These are phyloP conservation scores for Eurypyga helias DNA, from an alignment of 2,113 vertebrate genomes.

Conservation along the genomic window DNA sequence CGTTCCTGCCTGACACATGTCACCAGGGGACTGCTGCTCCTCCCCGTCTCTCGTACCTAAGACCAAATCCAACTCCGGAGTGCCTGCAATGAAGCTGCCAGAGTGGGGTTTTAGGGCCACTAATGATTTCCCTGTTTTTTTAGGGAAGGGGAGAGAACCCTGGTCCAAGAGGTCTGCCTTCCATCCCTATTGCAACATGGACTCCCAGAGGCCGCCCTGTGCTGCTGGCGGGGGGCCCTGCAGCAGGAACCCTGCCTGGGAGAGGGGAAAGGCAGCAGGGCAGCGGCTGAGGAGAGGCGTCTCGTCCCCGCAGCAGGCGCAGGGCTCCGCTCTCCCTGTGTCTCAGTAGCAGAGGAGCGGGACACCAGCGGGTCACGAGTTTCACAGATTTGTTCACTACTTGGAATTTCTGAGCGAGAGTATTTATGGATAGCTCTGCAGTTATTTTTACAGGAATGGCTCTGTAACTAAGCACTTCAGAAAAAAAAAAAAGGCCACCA, in stretches of 20 bases:
- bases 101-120: background rate
- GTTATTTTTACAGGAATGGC: conserved; percentile 36
- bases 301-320: background rate
- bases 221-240: background rate
- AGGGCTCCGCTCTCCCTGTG: background rate
- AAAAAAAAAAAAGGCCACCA: conserved; percentile 12
- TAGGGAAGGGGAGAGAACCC: rapidly evolving
- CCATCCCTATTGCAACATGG: rapidly evolving
- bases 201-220: rapidly evolving
- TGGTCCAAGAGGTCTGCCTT: background rate
- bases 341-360: background rate
- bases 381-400: conserved; percentile 40
- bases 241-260: rapidly evolving
- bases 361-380: conserved; percentile 36
- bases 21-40: conserved; percentile 16
- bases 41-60: background rate
- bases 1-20: conserved; percentile 29
- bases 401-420: conserved; percentile 33
- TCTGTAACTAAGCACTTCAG: conserved; percentile 45
- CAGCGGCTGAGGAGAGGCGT: background rate
- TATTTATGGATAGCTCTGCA: conserved; percentile 58
- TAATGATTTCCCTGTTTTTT: background rate
- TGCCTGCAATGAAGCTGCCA: background rate
- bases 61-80: background rate
- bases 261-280: background rate